Evolutionary conservation across 2,797 vertebrate species (phyloP), one percentile per base, ranked within the genome.

Genomic region (Esox masquinongy): DNA sequence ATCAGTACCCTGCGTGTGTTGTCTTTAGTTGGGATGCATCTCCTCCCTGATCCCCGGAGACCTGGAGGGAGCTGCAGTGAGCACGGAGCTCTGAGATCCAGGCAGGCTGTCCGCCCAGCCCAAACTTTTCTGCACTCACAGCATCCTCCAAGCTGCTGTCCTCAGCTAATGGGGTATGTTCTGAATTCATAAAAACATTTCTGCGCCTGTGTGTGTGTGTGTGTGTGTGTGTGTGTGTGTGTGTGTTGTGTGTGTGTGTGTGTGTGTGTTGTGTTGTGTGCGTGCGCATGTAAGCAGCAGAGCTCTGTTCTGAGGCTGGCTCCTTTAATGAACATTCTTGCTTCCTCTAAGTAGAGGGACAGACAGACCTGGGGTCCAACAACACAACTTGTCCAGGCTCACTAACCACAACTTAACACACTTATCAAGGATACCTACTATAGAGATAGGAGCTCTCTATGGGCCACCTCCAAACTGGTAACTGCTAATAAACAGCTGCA

Each of bases 111-210:
- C 56, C 26, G 69, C 15, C 69, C 49, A 19, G 29, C 16, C 39
- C 22, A 22, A 5, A 14, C 14, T 43, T 43, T 69, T 47, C 39
- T 69, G 68, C 68, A 43, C n/a, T 49, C n/a, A 1, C 39, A 50
- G 51, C 74, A 31, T 26, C n/a, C 49, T 50, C 2, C 36, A 31
- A 63, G 43, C 56, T n/a, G 75, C n/a, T 43, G 36, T 24, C 47
- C 56, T 67, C 26, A 67, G 64, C 64, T 67, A 67, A 67, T 67
- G 64, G 64, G 64, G 31, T 59, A 75, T 70, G 68, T 77, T 51
- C 39, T 51, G 75, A 50, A 51, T 51, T 29, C 59, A 50, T 72
- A 24, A 36, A 31, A 64, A 22, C 12, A 76, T 1, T 24, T 12
- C 56, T 24, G 9, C 56, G 5, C 17, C 22, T 24, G 24, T 24